A percentile compares a stretch with the other conserved stretches of the same genome.
These are phyloP conservation scores for Papilio dardanus DNA, from an alignment of 1,140 invertebrate species.

Conservation along the genomic window DNA sequence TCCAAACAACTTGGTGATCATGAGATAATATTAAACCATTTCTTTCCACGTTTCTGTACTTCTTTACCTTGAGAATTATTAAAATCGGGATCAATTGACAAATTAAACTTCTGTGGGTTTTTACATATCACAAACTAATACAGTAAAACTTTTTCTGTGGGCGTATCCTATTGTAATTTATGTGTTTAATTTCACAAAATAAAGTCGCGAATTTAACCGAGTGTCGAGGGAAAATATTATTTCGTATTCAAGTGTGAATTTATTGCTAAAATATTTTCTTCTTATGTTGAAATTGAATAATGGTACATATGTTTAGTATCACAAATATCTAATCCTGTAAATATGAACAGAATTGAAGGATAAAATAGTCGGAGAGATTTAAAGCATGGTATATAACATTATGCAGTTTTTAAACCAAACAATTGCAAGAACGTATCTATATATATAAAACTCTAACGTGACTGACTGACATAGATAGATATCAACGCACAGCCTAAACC, in stretches of 20 bases:
- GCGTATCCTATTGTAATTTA: constrained; percentile 61
- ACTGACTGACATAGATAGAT: no score
- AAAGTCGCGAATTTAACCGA: constrained; percentile 69
- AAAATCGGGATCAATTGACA: neutral
- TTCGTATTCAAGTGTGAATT: constrained; percentile 65
- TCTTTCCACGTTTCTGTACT: neutral
- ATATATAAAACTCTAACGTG: no score
- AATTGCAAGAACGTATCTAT: no score
- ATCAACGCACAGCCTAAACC: no score
- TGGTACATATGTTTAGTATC: neutral
- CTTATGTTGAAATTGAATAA: constrained; percentile 37
- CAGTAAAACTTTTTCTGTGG: constrained; percentile 22
- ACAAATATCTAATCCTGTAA: neutral
- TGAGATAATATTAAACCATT: neutral
- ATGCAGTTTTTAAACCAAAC: no score
- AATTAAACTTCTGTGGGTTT: neutral
- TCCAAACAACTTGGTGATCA: neutral
- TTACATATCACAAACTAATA: neutral
- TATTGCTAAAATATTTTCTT: constrained; percentile 69
- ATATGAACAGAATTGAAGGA: neutral
- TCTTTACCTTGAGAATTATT: neutral
- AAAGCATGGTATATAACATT: no score
- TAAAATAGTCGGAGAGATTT: no score
- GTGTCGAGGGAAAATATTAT: constrained; percentile 71
- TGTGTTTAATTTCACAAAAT: constrained; percentile 75